Base-by-base conservation (phyloP, 2,888 invertebrate genomes). In the Dicranocentrus wangi region DNA sequence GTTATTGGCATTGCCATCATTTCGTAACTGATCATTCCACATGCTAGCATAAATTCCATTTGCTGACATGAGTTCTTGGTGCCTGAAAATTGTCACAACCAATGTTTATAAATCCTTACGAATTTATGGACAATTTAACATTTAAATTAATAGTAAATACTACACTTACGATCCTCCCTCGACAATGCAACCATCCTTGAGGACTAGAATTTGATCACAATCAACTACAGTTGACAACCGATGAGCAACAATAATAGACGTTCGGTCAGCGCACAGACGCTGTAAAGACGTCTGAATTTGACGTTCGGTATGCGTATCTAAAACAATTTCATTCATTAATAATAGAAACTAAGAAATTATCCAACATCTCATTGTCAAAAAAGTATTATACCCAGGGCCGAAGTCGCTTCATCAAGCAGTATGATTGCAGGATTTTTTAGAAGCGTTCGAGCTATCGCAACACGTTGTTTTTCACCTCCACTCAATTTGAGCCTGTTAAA, bases 261-360 rank as follows among this genome's bases (percentile, higher is more conserved):
- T 98, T 73, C 95, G 92, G 88, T 96, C 95, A 0, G 92, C 91
- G 88, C 95, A 96, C 25, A 97, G 93, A 81, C 91, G 90, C 53
- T 92, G 91, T 60, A 96, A 88, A 0, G 95, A 94, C 17, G 94
- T 91, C 92, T 93, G 95, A 87, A 95, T 95, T 88, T 94, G 94
- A 72, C 97, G 91, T 88, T 99, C 99, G 0, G 98, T 98, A 87
- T 96, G 93, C 0, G 98, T 98, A 88, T 99, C 98, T 42, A 99
- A 90, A 0, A 98, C 97, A 71, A 97, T 97, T n/a, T n/a, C n/a
- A n/a, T n/a, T n/a, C n/a, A n/a, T n/a, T n/a, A n/a, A n/a, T n/a
- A n/a, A n/a, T n/a, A n/a, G n/a, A n/a, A n/a, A n/a, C n/a, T n/a
- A n/a, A n/a, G n/a, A n/a, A n/a, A n/a, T n/a, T n/a, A n/a, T n/a